phyloP scores from a whole-genome alignment of 2,888 invertebrate species.

The Thera obeliscata region DNA sequence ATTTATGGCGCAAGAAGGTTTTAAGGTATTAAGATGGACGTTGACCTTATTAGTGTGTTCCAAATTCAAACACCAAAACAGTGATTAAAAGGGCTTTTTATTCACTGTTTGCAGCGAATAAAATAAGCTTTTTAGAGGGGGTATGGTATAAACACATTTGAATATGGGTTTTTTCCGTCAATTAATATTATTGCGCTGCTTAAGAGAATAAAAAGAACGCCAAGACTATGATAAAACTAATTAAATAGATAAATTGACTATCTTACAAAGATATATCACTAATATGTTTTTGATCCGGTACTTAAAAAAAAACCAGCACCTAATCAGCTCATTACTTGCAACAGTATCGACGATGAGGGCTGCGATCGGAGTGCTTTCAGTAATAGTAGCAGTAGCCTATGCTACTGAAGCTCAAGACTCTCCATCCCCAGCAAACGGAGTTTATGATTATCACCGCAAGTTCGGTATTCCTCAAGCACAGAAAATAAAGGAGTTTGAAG shows the following conservation, averaged over 20 bases:
- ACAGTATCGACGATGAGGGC: constrained; percentile 8
- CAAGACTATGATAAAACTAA: constrained; percentile 8
- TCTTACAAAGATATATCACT: not conserved
- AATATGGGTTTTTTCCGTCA: not conserved
- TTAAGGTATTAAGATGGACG: too few species aligned
- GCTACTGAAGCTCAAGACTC: constrained; percentile 31
- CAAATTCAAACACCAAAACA: too few species aligned
- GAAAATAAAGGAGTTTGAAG: constrained; percentile 50
- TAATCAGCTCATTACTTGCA: constrained; percentile 2
- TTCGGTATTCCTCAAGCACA: constrained; percentile 53
- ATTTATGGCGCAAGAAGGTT: too few species aligned
- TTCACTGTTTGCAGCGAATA: too few species aligned
- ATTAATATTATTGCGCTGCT: not conserved
- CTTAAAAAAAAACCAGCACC: not conserved
- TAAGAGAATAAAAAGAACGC: not conserved
- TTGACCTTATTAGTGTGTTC: too few species aligned
- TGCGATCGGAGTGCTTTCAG: constrained; percentile 24
- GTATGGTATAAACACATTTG: too few species aligned
- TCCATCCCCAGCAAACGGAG: constrained; percentile 37
- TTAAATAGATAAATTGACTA: constrained; percentile 2
- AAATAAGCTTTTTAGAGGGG: too few species aligned
- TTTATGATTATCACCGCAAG: constrained; percentile 52
- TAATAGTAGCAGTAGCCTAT: constrained; percentile 32
- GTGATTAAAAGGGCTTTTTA: too few species aligned
- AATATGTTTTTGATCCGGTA: constrained; percentile 3